Evolutionary conservation across 2,797 vertebrate species (phyloP).

Genomic region (Caiman crocodilus): DNA sequence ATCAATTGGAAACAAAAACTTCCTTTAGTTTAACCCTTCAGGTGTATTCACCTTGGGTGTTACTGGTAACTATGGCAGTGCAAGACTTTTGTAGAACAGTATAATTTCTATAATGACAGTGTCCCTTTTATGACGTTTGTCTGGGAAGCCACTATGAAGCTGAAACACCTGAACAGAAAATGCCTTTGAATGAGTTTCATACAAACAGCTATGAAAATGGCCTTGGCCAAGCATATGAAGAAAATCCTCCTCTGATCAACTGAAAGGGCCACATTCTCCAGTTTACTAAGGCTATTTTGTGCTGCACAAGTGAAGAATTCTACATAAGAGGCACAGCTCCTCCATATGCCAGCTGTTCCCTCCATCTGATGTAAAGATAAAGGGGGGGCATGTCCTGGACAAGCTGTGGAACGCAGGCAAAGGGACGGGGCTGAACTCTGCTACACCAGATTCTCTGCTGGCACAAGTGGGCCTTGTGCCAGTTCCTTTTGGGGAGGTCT

Average conservation of each 20-base stretch:
- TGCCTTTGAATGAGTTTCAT: not conserved
- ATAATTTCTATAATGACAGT: not conserved
- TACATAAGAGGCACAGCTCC: not conserved
- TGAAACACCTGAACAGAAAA: not conserved
- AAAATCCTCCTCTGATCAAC: not conserved
- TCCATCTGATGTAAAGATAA: not conserved
- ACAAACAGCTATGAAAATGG: not conserved
- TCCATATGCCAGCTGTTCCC: not conserved
- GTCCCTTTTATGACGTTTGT: not conserved
- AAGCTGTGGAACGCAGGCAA: not conserved
- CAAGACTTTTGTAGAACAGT: fast-evolving
- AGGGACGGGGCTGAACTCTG: fast-evolving
- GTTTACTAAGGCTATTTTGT: no score
- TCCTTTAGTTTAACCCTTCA: not conserved
- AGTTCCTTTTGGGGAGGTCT: not conserved
- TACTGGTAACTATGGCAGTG: not conserved
- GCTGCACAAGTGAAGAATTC: not conserved
- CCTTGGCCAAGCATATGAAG: fast-evolving
- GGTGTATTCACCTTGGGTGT: not conserved
- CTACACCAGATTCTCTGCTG: not conserved
- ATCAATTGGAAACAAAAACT: not conserved
- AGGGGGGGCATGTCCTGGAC: not conserved
- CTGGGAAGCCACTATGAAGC: not conserved
- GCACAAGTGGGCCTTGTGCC: not conserved
- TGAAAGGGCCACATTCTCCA: not conserved